Base-by-base conservation (phyloP, 1,140 invertebrate species). In the Spodoptera litura region DNA sequence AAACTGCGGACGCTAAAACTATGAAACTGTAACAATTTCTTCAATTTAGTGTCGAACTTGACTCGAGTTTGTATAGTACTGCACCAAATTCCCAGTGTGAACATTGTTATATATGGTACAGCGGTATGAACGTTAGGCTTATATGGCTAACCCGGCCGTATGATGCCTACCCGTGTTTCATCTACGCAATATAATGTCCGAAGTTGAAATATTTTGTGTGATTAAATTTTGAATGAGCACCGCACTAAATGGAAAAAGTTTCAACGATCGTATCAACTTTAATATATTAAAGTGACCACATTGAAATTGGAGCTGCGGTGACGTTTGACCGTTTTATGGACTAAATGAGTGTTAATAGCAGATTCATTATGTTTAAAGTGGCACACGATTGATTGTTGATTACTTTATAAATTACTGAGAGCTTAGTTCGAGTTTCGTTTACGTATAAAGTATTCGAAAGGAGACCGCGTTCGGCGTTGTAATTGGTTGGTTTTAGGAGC, bases 21-120 rank as follows among this genome's bases (percentile, higher is more conserved):
- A 71, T 71, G 52, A 71, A 71, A 71, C 53, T 55, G 68, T 71
- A 71, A 71, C 31, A 56, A 56, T 71, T 56, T 71, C 68, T 71
- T 56, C 68, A 56, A 56, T 71, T 71, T 71, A 71, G 9, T 55
- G 68, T 71, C 52, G 52, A 56, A 71, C 68, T 71, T 71, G 68
- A 52, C 27, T 56, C n/a, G 31, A 64, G 27, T 55, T 71, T 35
- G 68, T 53, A 68, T 20, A 15, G 31, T 71, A 35, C 52, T 31
- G 27, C 55, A 71, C 12, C 27, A 56, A 71, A 55, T 71, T 71
- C 68, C 55, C 68, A 53, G 64, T n/a, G 31, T 25, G 52, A 70
- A 55, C 52, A 38, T 35, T 51, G n/a, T 71, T 71, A 71, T 56
- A 56, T 71, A 71, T 52, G 68, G 38, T 71, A 71, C 53, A 51